Conservation (phyloP, 2,797 vertebrate species). For the Pampus argenteus region DNA sequence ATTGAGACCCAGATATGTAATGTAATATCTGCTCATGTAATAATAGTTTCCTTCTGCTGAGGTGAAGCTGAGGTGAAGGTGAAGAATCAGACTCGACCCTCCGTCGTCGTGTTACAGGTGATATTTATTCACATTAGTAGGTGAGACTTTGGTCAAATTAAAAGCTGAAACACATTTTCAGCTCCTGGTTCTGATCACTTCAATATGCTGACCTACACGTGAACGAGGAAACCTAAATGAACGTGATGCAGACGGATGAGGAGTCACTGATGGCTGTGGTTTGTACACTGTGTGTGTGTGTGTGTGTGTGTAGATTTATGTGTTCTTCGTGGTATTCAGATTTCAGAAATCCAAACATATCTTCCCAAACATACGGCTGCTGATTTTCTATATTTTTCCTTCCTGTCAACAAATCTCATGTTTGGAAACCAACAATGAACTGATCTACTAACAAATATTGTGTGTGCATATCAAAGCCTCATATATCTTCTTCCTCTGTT, state of each 20-base stretch:
- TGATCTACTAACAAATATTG: too few species aligned
- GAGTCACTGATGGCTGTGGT: constrained; percentile 41
- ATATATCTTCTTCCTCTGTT: too few species aligned
- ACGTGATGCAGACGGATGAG: constrained; percentile 42
- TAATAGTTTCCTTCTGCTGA: too few species aligned
- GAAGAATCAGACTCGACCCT: background rate
- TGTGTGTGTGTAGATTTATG: background rate
- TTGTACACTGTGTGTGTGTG: constrained; percentile 3
- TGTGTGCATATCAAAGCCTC: too few species aligned
- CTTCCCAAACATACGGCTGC: too few species aligned
- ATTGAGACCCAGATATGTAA: background rate
- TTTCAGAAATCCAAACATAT: background rate
- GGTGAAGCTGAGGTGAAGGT: constrained; percentile 35
- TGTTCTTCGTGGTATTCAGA: background rate
- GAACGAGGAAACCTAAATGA: constrained; percentile 20
- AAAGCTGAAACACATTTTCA: constrained; percentile 30
- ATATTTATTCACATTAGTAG: constrained; percentile 1
- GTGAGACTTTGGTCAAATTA: constrained; percentile 34
- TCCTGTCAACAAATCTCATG: too few species aligned
- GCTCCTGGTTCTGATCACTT: constrained; percentile 49
- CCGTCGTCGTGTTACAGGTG: background rate
- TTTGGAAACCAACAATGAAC: too few species aligned
- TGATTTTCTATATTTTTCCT: too few species aligned
- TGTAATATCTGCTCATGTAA: too few species aligned
- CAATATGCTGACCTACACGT: constrained; percentile 59